phyloP scores from a whole-genome alignment of 2,113 vertebrate species.

The Gymnogyps californianus region DNA sequence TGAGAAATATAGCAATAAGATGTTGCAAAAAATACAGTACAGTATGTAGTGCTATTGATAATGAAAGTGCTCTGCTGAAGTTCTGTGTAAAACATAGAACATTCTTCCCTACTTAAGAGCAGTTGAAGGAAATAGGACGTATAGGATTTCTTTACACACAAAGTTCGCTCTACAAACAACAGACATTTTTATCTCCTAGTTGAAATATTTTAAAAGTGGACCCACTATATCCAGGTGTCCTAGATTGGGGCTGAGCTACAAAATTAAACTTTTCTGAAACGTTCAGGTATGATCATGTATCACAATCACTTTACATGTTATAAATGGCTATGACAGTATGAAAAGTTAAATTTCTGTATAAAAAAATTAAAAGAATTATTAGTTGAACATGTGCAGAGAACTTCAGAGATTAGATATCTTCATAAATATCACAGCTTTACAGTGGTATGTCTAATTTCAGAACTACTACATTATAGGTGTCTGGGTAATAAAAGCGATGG shows the following conservation, averaged over 20 bases:
- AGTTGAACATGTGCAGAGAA: neutral
- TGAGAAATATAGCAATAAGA: neutral
- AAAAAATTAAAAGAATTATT: neutral
- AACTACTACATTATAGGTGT: neutral
- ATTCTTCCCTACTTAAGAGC: neutral
- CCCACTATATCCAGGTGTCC: neutral
- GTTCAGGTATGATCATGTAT: neutral
- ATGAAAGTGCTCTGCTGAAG: neutral
- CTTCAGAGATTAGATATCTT: neutral
- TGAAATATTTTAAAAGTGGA: neutral
- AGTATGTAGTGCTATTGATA: neutral
- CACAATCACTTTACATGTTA: neutral
- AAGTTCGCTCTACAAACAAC: neutral
- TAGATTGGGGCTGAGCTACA: neutral
- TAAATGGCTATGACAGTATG: neutral
- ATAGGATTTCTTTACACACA: neutral
- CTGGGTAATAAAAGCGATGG: neutral
- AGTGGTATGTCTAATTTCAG: neutral
- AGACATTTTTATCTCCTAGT: rapidly evolving
- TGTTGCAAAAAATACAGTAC: neutral
- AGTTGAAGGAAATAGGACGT: neutral
- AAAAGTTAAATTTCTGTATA: neutral
- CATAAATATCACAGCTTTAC: neutral
- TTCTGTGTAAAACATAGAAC: neutral
- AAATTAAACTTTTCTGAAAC: neutral